A percentile compares a stretch with the other conserved stretches of the same genome.
phyloP scores from a whole-genome alignment of 1,140 invertebrate species.

The Drosophila dunni region DNA sequence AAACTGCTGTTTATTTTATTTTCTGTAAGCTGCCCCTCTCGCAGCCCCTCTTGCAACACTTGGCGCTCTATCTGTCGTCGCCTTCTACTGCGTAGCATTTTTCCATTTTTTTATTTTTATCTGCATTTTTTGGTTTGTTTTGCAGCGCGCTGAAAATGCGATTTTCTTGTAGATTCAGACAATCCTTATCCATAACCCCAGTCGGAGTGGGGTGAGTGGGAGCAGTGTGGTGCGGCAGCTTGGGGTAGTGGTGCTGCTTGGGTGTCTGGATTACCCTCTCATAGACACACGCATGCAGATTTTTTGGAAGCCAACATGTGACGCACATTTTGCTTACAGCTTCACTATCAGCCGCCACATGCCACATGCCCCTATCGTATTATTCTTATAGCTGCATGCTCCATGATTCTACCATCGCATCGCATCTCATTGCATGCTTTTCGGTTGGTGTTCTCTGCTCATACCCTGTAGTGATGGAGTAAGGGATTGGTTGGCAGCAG shows the following conservation, averaged over 20 bases:
- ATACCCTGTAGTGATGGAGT: neutral
- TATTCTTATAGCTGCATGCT: slow-evolving; percentile 5
- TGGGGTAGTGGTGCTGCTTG: too few species aligned
- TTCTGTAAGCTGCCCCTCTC: slow-evolving; percentile 40
- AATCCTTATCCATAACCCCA: slow-evolving; percentile 31
- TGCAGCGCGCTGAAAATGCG: slow-evolving; percentile 66
- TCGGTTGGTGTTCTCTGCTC: slow-evolving; percentile 10
- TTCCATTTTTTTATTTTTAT: slow-evolving; percentile 18
- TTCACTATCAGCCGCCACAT: slow-evolving; percentile 43
- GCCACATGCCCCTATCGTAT: slow-evolving; percentile 27
- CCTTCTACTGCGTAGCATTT: slow-evolving; percentile 41
- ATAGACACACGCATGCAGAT: slow-evolving; percentile 49
- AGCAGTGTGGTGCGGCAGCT: neutral
- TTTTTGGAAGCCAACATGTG: slow-evolving; percentile 50
- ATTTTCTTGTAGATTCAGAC: slow-evolving; percentile 63
- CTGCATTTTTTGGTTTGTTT: slow-evolving; percentile 28
- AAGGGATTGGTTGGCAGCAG: too few species aligned
- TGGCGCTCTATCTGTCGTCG: slow-evolving; percentile 60
- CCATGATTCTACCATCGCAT: slow-evolving; percentile 4
- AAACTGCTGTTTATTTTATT: slow-evolving; percentile 73
- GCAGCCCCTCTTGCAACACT: slow-evolving; percentile 14
- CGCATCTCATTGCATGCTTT: slow-evolving; percentile 20
- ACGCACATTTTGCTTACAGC: slow-evolving; percentile 62
- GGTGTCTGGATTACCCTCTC: slow-evolving; percentile 11
- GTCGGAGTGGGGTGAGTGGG: neutral